phyloP scores from a whole-genome alignment of 2,888 invertebrate genomes.

The Tetragnatha montana region DNA sequence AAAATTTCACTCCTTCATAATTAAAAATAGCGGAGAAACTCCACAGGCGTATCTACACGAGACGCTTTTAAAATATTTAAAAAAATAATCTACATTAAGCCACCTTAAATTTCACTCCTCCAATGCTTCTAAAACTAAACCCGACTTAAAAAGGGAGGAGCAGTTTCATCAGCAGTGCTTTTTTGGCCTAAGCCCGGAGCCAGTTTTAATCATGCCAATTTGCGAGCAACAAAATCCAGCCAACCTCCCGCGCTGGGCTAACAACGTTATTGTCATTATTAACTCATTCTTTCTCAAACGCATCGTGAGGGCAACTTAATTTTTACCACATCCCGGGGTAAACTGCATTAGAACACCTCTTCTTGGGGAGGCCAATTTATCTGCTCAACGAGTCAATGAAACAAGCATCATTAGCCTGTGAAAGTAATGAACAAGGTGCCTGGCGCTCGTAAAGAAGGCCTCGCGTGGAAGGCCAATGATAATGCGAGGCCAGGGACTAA shows the following conservation, averaged over 20 bases:
- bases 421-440: conserved; percentile 63
- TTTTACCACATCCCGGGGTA: conserved; percentile 48
- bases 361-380: conserved; percentile 59
- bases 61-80: background rate
- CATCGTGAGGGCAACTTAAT: conserved; percentile 42
- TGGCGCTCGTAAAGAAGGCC: conserved; percentile 59
- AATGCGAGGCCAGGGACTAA: conserved; percentile 25
- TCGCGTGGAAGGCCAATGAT: conserved; percentile 45
- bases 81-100: background rate
- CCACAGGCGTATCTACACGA: background rate
- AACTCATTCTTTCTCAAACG: conserved; percentile 47
- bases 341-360: conserved; percentile 45
- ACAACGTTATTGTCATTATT: conserved; percentile 48
- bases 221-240: conserved; percentile 23
- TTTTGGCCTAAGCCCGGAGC: background rate
- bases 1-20: background rate
- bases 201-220: conserved; percentile 51
- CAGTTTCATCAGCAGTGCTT: background rate
- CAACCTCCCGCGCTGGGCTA: conserved; percentile 2
- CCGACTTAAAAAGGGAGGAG: background rate
- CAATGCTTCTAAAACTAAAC: background rate
- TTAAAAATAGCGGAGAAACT: background rate
- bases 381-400: conserved; percentile 58
- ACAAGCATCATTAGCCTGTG: conserved; percentile 57
- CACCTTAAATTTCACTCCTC: background rate